Conservation (phyloP, 2,888 invertebrate genomes). For the Agrotis segetum region DNA sequence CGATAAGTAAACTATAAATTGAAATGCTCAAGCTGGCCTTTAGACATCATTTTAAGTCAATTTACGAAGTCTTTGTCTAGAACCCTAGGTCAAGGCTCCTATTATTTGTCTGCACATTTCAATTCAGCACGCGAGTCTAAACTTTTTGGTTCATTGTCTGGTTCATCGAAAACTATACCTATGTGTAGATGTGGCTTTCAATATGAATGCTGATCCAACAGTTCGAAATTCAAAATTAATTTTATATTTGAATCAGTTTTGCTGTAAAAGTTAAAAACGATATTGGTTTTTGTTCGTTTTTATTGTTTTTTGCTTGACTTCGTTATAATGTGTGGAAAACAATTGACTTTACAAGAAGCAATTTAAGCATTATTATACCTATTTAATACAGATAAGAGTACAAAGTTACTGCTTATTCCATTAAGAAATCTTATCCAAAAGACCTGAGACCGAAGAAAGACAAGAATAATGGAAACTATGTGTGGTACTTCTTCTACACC, state of each 20-base stretch:
- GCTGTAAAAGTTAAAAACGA: constrained; percentile 15
- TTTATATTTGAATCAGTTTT: constrained; percentile 18
- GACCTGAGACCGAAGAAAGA: no score
- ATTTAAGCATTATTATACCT: no score
- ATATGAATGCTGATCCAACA: constrained; percentile 42
- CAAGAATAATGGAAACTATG: no score
- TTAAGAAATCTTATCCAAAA: no score
- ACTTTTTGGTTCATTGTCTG: constrained; percentile 48
- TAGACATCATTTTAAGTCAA: constrained; percentile 13
- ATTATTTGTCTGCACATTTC: constrained; percentile 42
- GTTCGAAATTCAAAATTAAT: constrained; percentile 12
- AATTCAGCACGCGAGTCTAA: constrained; percentile 36
- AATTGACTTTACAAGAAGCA: background rate
- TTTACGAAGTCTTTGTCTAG: constrained; percentile 39
- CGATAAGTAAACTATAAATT: no score
- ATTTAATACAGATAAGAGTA: no score
- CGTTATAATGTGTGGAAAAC: background rate
- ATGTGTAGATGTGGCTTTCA: constrained; percentile 17
- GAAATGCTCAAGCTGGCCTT: background rate
- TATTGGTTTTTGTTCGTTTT: constrained; percentile 4
- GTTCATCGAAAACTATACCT: constrained; percentile 28
- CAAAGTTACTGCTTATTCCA: no score
- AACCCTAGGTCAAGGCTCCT: constrained; percentile 36
- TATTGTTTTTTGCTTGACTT: constrained; percentile 25
- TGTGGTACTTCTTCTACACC: background rate